Conservation (phyloP, 2,113 vertebrate species). For the Gymnocephalus cernua region DNA sequence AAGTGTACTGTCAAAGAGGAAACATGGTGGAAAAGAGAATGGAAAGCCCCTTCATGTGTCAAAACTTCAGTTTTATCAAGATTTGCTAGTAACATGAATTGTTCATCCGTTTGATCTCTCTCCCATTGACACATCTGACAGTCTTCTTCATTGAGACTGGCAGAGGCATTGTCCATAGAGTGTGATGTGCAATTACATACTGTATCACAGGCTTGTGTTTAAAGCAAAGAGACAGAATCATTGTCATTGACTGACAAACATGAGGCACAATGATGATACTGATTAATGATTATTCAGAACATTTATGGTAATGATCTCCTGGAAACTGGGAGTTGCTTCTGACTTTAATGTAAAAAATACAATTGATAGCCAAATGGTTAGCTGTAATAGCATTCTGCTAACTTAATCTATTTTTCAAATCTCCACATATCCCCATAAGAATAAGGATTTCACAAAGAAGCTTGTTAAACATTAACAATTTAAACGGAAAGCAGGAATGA, state of each 20-base stretch:
- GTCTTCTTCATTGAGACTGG: constrained; percentile 75
- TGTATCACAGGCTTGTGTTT: constrained; percentile 69
- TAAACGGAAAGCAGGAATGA: too few relatives aligned
- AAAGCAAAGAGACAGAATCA: constrained; percentile 67
- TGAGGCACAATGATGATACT: constrained; percentile 71
- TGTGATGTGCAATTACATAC: constrained; percentile 67
- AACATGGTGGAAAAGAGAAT: constrained; percentile 21
- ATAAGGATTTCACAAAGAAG: constrained; percentile 53
- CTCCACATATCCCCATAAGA: constrained; percentile 41
- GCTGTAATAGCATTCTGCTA: constrained; percentile 46
- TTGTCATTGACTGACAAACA: constrained; percentile 78
- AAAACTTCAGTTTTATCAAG: constrained; percentile 70
- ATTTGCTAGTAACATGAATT: constrained; percentile 68
- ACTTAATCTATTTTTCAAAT: constrained; percentile 52
- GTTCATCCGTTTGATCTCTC: constrained; percentile 74
- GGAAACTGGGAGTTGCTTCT: constrained; percentile 57
- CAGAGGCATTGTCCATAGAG: constrained; percentile 74
- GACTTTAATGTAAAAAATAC: constrained; percentile 65
- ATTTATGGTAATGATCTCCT: constrained; percentile 65
- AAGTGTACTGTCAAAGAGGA: constrained; percentile 49
- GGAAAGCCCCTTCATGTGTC: constrained; percentile 54
- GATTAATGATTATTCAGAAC: constrained; percentile 74
- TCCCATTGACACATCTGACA: constrained; percentile 70
- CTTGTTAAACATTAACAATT: constrained; percentile 51
- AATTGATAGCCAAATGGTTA: constrained; percentile 56